Conservation (phyloP, 2,797 vertebrate species). For the Hafferia zeledoni region DNA sequence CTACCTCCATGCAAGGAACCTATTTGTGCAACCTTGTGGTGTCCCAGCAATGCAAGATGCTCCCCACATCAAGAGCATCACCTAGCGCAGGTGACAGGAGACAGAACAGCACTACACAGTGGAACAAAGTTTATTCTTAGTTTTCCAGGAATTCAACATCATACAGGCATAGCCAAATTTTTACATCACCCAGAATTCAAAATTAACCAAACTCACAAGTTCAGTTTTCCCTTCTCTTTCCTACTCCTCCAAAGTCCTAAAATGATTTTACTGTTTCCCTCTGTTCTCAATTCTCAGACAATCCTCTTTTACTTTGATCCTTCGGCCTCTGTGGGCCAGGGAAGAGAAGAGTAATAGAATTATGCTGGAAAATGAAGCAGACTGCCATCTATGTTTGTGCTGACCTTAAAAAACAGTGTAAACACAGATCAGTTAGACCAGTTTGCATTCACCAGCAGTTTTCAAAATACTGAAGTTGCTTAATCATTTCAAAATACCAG, state of each 20-base stretch:
- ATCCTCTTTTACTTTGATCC: background rate
- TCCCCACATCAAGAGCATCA: rapidly evolving
- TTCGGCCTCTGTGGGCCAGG: background rate
- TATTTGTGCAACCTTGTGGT: background rate
- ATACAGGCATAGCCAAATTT: background rate
- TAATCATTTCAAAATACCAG: background rate
- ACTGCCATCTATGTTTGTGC: background rate
- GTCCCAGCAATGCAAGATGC: background rate
- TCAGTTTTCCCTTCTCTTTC: background rate
- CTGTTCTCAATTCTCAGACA: background rate
- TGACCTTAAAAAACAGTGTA: background rate
- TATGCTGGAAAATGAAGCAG: background rate
- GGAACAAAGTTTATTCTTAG: background rate
- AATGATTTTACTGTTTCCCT: background rate
- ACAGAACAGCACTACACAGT: background rate
- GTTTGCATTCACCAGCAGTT: background rate
- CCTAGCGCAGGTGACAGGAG: background rate
- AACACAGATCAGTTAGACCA: background rate
- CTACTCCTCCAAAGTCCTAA: background rate
- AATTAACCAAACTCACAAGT: background rate
- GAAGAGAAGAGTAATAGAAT: background rate
- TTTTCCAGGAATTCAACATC: background rate
- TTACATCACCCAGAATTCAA: background rate
- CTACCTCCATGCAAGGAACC: background rate
- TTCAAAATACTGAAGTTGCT: background rate